Percentiles rank a stretch among this genome's conserved stretches.
phyloP scores from a whole-genome alignment of 2,113 vertebrate species.

The Jaculus jaculus region DNA sequence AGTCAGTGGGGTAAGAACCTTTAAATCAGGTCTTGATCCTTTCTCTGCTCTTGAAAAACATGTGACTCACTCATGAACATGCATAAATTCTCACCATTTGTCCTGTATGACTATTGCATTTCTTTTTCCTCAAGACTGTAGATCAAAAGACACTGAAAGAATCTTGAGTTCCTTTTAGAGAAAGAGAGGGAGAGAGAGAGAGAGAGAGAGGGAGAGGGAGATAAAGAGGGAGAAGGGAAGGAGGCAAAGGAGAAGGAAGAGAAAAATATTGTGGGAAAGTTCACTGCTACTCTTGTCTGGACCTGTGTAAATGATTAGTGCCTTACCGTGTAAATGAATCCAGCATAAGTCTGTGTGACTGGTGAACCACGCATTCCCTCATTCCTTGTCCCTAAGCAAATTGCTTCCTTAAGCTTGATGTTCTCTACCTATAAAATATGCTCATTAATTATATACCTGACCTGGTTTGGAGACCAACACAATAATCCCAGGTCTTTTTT shows the following conservation, averaged over 20 bases:
- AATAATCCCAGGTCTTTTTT: background rate
- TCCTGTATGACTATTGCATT: background rate
- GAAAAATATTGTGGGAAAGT: background rate
- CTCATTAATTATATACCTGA: background rate
- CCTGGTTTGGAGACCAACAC: background rate
- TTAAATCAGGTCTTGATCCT: background rate
- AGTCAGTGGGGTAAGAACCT: too few species aligned
- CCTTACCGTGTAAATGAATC: background rate
- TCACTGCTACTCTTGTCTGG: background rate
- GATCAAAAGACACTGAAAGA: background rate
- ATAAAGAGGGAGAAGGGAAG: background rate
- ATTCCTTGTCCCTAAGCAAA: background rate
- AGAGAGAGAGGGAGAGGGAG: background rate
- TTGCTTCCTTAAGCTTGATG: background rate
- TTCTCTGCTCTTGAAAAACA: background rate
- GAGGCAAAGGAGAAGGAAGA: too few species aligned
- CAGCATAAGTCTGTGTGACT: background rate
- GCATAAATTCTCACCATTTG: background rate
- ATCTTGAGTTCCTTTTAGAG: background rate
- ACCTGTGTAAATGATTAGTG: background rate
- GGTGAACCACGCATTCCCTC: background rate
- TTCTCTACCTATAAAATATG: slow-evolving; percentile 1
- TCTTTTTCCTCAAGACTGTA: background rate
- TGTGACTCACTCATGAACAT: background rate
- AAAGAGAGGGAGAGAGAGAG: background rate